Percentiles rank a stretch among this genome's conserved stretches.
Evolutionary conservation across 2,888 invertebrate genomes (phyloP).

Genomic region (Himalopsyche kuldschensis): DNA sequence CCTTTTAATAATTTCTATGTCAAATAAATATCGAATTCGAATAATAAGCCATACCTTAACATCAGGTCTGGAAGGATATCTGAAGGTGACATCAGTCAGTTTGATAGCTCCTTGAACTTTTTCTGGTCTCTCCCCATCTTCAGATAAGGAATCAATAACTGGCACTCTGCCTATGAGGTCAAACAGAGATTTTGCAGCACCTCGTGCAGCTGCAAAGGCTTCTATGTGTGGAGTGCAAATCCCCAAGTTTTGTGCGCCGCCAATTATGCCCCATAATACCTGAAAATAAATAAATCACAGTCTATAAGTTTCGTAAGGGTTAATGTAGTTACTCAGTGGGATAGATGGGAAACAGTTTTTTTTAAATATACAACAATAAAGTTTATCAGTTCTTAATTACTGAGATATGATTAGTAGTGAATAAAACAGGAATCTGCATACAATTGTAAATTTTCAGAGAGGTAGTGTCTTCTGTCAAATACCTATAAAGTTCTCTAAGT

Average conservation of each 20-base stretch:
- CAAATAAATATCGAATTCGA: background rate
- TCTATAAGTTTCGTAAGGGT: too few species aligned
- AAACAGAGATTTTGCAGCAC: conserved; percentile 73
- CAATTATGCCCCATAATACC: conserved; percentile 74
- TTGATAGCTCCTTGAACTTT: conserved; percentile 65
- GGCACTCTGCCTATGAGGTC: conserved; percentile 71
- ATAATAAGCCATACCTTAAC: conserved; percentile 57
- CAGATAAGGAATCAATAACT: conserved; percentile 68
- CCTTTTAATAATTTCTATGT: too few species aligned
- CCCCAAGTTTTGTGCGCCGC: conserved; percentile 76
- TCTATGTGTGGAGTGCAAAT: conserved; percentile 77
- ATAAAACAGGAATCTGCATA: too few species aligned
- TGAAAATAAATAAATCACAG: conserved; percentile 42
- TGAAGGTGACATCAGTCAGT: conserved; percentile 71
- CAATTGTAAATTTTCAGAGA: too few species aligned
- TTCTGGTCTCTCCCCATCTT: conserved; percentile 58
- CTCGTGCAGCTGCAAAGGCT: conserved; percentile 70
- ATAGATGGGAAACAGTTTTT: too few species aligned
- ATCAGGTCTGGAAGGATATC: conserved; percentile 77
- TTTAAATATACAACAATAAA: too few species aligned
- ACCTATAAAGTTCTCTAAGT: too few species aligned
- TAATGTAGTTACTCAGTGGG: too few species aligned
- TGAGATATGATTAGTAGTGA: too few species aligned
- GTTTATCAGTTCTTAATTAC: too few species aligned
- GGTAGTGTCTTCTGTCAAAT: too few species aligned